Percentiles rank a stretch among this genome's conserved stretches.
Conservation (phyloP, 1,140 invertebrate species). For the Trichonephila clavata region DNA sequence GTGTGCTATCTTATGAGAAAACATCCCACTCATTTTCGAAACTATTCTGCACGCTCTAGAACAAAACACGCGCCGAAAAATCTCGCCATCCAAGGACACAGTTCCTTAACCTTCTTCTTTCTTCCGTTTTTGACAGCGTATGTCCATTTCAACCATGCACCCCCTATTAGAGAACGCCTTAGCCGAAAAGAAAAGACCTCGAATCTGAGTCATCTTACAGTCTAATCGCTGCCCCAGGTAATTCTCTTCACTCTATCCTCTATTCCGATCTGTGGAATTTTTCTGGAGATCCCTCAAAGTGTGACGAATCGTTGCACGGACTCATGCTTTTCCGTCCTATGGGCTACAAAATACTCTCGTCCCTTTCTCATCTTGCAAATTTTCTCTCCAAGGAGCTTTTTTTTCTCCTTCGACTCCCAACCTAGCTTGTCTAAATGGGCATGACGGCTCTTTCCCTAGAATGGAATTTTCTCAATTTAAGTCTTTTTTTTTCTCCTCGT, state of each 20-base stretch:
- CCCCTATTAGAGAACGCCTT: constrained; percentile 56
- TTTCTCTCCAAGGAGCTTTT: not conserved
- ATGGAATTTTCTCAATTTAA: constrained; percentile 18
- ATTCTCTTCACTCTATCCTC: constrained; percentile 28
- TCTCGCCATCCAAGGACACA: not conserved
- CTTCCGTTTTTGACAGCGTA: constrained; percentile 30
- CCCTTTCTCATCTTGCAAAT: not conserved
- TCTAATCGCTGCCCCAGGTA: constrained; percentile 55
- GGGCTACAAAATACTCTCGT: constrained; percentile 15
- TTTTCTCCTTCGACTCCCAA: not conserved
- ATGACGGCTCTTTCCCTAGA: constrained; percentile 50
- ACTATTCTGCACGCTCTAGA: not conserved
- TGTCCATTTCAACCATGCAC: constrained; percentile 57
- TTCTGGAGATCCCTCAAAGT: constrained; percentile 49
- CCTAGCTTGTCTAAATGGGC: constrained; percentile 72
- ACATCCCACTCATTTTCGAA: not conserved
- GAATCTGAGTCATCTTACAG: constrained; percentile 43
- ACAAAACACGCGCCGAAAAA: constrained; percentile 3
- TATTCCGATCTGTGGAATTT: constrained; percentile 68
- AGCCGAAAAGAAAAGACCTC: not conserved
- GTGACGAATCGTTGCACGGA: constrained; percentile 69
- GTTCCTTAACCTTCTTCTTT: constrained; percentile 65
- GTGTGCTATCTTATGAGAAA: not conserved
- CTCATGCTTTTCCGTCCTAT: constrained; percentile 19
- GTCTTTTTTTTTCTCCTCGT: not conserved